phyloP scores from a whole-genome alignment of 37 sponge, comb jelly and placozoan species.

The Tethya wilhelma region DNA sequence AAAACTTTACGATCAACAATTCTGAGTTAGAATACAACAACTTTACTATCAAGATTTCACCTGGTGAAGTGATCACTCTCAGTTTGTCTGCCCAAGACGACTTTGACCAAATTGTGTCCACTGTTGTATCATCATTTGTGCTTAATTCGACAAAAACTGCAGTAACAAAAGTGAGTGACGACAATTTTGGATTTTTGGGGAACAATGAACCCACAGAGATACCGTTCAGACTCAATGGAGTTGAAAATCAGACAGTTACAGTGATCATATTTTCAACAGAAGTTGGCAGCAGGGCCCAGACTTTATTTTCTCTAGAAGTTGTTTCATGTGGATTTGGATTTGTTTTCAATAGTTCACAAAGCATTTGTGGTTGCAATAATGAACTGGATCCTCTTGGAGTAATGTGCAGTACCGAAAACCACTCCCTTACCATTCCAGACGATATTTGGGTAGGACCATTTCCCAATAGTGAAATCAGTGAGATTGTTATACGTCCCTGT shows the following conservation, averaged over 20 bases:
- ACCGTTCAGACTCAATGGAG: constrained; percentile 1
- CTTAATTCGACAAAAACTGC: neutral
- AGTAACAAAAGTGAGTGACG: neutral
- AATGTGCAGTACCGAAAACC: neutral
- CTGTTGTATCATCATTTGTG: constrained; percentile 19
- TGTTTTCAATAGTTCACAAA: neutral
- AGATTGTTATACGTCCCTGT: neutral
- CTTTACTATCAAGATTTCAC: neutral
- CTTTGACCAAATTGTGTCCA: constrained; percentile 19
- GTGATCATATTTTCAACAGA: constrained; percentile 12
- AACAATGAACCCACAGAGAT: neutral
- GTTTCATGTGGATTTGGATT: constrained; percentile 27
- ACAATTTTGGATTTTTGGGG: constrained; percentile 9
- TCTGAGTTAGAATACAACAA: neutral
- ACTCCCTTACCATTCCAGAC: neutral
- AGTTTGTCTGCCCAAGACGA: constrained; percentile 13
- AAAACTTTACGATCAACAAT: neutral
- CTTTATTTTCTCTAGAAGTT: neutral
- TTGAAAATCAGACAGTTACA: neutral
- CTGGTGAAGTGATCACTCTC: constrained; percentile 12
- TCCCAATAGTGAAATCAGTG: neutral
- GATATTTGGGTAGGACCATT: constrained; percentile 31
- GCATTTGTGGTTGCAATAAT: constrained; percentile 11
- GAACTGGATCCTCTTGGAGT: neutral
- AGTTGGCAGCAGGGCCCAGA: neutral